A percentile compares a stretch with the other conserved stretches of the same genome.
Evolutionary conservation across 2,888 invertebrate species (phyloP).

Genomic region (Hydrotaea diabolus): DNA sequence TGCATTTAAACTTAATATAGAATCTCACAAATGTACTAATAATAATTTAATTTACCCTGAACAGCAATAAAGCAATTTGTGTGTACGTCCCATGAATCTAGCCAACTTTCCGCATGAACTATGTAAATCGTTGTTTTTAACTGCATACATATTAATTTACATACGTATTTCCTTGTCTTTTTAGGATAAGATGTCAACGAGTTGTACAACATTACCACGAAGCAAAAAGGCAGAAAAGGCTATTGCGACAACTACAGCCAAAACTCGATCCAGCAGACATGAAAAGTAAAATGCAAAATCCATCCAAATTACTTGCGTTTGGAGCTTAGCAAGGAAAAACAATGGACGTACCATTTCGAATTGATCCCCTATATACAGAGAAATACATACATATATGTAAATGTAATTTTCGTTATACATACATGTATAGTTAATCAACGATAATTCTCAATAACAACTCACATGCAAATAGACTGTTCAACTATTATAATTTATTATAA

Average conservation of each 20-base stretch:
- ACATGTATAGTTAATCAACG: conserved; percentile 9
- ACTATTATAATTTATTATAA: neutral
- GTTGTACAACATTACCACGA: conserved; percentile 80
- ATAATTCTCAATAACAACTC: neutral
- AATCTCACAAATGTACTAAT: neutral
- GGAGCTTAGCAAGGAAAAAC: neutral
- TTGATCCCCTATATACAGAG: neutral
- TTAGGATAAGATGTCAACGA: conserved; percentile 80
- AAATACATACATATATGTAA: neutral
- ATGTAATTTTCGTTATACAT: neutral
- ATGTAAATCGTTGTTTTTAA: neutral
- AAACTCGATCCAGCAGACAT: conserved; percentile 73
- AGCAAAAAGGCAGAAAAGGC: conserved; percentile 79
- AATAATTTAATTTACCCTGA: neutral
- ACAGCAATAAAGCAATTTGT: conserved; percentile 1
- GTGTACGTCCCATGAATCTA: neutral
- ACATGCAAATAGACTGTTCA: conserved; percentile 11
- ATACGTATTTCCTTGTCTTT: conserved; percentile 62
- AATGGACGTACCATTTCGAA: neutral
- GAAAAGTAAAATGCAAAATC: conserved; percentile 70
- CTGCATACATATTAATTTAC: neutral
- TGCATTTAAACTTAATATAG: neutral
- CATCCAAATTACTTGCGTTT: neutral
- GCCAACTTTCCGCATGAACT: conserved; percentile 7
- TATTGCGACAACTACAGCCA: conserved; percentile 54